These are phyloP conservation scores for Tretioscincus oriximinensis DNA, from an alignment of 2,113 vertebrate species.

Conservation along the genomic window DNA sequence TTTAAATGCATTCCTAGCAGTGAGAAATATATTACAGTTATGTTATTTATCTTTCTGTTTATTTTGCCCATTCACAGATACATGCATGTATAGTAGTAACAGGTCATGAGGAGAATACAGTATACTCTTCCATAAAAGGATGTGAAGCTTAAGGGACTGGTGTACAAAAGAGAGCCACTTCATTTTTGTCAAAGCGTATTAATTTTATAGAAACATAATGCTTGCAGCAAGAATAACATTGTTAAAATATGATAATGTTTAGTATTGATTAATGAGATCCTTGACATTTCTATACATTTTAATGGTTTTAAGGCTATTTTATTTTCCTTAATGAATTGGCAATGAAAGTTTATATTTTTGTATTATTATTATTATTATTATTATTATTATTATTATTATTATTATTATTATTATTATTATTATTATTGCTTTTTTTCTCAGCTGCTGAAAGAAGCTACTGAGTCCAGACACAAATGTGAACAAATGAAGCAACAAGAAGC, in stretches of 20 bases:
- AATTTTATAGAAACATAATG: background rate
- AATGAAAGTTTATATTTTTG: no score
- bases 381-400: no score
- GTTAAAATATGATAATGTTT: no score
- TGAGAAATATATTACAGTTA: background rate
- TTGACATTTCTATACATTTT: background rate
- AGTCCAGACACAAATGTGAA: conserved; percentile 94
- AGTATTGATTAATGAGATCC: no score
- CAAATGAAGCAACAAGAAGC: conserved; percentile 96
- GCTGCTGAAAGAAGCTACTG: conserved; percentile 94
- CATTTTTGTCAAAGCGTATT: no score
- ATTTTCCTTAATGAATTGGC: no score
- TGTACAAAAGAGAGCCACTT: no score
- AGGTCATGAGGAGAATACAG: no score
- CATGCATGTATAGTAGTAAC: background rate
- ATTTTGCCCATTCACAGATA: background rate
- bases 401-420: no score
- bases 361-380: no score
- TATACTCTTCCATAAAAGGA: background rate
- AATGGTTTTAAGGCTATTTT: no score
- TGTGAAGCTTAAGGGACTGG: background rate
- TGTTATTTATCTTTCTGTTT: background rate
- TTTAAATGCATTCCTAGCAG: background rate
- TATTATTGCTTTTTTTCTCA: conserved; percentile 57
- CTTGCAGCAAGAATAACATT: background rate